Conservation (phyloP, 2,113 vertebrate genomes). For the Corvus cornix region DNA sequence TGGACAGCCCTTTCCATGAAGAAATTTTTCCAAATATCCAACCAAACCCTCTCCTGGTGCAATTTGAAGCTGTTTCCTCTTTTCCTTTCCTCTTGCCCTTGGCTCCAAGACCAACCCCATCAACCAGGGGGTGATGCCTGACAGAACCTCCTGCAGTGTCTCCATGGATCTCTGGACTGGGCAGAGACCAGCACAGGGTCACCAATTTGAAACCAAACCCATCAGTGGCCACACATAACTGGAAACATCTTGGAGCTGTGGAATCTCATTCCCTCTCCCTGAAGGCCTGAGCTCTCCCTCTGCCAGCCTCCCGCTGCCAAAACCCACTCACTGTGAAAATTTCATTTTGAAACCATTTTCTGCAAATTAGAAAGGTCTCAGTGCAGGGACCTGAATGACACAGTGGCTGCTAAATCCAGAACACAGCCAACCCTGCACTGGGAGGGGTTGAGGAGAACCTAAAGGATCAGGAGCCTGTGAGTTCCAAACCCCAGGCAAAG, state of each 20-base stretch:
- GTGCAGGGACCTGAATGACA: not conserved
- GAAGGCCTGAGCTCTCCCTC: not conserved
- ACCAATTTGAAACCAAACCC: not conserved
- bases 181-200: not conserved
- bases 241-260: not conserved
- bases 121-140: not conserved
- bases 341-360: not conserved
- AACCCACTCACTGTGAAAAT: not conserved
- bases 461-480: not conserved
- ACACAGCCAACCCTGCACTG: rapidly evolving
- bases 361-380: not conserved
- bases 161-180: not conserved
- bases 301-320: not conserved
- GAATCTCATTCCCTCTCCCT: not conserved
- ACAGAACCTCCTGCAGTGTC: not conserved
- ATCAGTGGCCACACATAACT: not conserved
- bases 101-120: not conserved
- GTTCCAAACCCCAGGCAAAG: not conserved
- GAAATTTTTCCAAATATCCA: not conserved
- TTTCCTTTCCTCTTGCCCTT: not conserved
- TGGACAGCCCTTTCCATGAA: not conserved
- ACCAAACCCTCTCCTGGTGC: not conserved
- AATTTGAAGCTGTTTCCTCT: not conserved
- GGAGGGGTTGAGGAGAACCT: not conserved
- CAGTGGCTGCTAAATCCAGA: not conserved